Evolutionary conservation across 2,888 invertebrate species (phyloP).

Genomic region (Scaptomyza reducta): DNA sequence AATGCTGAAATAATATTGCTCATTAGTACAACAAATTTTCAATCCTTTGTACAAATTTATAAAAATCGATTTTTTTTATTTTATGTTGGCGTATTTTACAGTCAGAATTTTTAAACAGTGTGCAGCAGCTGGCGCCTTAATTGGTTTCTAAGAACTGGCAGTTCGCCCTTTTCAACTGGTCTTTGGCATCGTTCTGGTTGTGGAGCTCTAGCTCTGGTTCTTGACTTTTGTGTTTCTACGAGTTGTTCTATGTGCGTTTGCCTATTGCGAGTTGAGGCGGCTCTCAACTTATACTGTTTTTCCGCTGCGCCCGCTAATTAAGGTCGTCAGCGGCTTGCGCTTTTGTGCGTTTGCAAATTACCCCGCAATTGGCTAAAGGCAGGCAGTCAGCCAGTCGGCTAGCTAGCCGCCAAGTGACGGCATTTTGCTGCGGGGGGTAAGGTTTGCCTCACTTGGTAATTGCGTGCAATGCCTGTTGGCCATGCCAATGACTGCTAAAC

Average conservation of each 20-base stretch:
- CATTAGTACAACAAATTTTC: not conserved
- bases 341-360: conserved; percentile 78
- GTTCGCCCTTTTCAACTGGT: conserved; percentile 59
- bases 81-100: not conserved
- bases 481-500: conserved; percentile 57
- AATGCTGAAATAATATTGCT: not conserved
- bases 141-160: conserved; percentile 72
- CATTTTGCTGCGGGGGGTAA: conserved; percentile 16
- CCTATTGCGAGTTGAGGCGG: conserved; percentile 43
- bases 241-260: conserved; percentile 56
- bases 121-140: conserved; percentile 67
- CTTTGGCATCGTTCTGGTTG: conserved; percentile 45
- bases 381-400: conserved; percentile 7
- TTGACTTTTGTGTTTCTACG: conserved; percentile 15
- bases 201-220: conserved; percentile 7
- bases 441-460: conserved; percentile 58
- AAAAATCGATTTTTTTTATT: too few relatives aligned
- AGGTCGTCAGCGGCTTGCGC: conserved; percentile 72
- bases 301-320: conserved; percentile 74
- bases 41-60: not conserved
- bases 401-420: conserved; percentile 7
- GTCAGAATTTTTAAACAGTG: conserved; percentile 37
- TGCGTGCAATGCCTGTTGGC: conserved; percentile 53
- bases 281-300: conserved; percentile 19
- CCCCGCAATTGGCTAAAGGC: conserved; percentile 67